A percentile compares a stretch with the other conserved stretches of the same genome.
These are phyloP conservation scores for Teleopsis dalmanni DNA, from an alignment of 1,140 invertebrate genomes.

Conservation along the genomic window DNA sequence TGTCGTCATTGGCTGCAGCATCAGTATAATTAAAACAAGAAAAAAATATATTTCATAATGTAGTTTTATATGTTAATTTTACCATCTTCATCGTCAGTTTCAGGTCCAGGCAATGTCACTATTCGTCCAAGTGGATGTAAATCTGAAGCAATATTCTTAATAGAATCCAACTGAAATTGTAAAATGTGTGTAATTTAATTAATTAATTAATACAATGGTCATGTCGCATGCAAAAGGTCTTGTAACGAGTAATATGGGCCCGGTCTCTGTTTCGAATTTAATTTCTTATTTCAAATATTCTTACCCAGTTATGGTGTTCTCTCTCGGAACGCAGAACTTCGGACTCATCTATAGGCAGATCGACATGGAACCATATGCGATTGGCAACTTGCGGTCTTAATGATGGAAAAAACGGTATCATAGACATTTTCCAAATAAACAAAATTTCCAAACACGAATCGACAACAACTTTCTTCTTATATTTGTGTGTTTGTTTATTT, in stretches of 20 bases:
- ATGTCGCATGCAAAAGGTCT: not conserved
- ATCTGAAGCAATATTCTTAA: conserved; percentile 34
- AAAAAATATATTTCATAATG: not conserved
- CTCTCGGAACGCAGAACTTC: conserved; percentile 36
- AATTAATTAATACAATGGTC: not conserved
- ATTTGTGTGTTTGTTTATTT: not conserved
- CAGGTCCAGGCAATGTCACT: conserved; percentile 32
- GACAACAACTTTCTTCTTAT: not conserved
- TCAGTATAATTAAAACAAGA: not conserved
- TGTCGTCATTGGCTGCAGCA: conserved; percentile 35
- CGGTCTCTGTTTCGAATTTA: not conserved
- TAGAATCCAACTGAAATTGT: conserved; percentile 25
- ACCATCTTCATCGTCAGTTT: conserved; percentile 42
- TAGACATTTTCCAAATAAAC: conserved; percentile 35
- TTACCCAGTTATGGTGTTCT: conserved; percentile 35
- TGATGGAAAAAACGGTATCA: conserved; percentile 40
- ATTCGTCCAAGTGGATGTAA: conserved; percentile 38
- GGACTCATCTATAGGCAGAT: conserved; percentile 26
- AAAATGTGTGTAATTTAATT: not conserved
- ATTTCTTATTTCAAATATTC: not conserved
- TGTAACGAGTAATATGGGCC: not conserved
- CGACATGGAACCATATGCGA: conserved; percentile 34
- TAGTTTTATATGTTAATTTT: not conserved
- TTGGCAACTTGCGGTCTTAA: conserved; percentile 34
- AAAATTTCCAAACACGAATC: not conserved